Conservation (phyloP, 1,140 invertebrate species). For the Scaptodrosophila lebanonensis region DNA sequence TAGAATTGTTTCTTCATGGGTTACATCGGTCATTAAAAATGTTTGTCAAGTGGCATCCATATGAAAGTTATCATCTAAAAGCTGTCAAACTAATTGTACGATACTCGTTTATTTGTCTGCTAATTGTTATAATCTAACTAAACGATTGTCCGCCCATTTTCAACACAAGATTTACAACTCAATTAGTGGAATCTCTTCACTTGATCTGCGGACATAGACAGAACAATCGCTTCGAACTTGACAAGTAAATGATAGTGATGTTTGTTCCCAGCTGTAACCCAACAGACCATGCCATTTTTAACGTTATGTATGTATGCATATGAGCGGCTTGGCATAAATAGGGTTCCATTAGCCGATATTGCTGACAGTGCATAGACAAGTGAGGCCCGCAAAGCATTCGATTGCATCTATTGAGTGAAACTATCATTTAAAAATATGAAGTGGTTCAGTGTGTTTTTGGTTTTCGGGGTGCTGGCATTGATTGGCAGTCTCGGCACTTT, state of each 20-base stretch:
- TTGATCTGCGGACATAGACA: conserved; percentile 56
- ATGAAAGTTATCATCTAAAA: too few relatives aligned
- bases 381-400: conserved; percentile 1
- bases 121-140: conserved; percentile 53
- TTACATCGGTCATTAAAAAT: too few relatives aligned
- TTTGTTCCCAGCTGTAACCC: conserved; percentile 39
- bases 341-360: not conserved
- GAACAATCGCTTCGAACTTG: conserved; percentile 12
- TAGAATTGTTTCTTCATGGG: too few relatives aligned
- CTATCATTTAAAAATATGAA: conserved; percentile 47
- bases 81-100: conserved; percentile 20
- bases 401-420: too few relatives aligned
- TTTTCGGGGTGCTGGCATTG: conserved; percentile 56
- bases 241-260: conserved; percentile 57
- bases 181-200: conserved; percentile 39
- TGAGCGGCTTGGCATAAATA: conserved; percentile 22
- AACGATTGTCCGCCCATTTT: conserved; percentile 69
- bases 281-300: too few relatives aligned
- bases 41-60: too few relatives aligned
- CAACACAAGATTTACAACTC: conserved; percentile 68
- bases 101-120: conserved; percentile 30
- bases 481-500: conserved; percentile 49
- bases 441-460: conserved; percentile 62
- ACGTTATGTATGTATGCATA: conserved; percentile 39
- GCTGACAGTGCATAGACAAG: conserved; percentile 36